A percentile compares a stretch with the other conserved stretches of the same genome.
Conservation (phyloP, 2,113 vertebrate species). For the Antennarius striatus region DNA sequence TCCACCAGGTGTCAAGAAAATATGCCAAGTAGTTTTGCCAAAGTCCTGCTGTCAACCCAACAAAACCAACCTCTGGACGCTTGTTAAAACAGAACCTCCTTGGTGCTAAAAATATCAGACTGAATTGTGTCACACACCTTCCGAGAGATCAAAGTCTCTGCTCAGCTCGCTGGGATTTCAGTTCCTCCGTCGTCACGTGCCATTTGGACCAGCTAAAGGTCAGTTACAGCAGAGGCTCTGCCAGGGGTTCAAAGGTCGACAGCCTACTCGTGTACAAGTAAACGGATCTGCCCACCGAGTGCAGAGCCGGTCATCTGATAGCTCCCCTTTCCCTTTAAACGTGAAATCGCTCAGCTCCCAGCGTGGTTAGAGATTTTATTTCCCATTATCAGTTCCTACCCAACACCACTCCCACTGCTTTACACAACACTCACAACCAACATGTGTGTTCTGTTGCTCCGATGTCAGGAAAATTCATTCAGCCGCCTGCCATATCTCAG, state of each 20-base stretch:
- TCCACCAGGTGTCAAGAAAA: too few relatives aligned
- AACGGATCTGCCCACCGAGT: slow-evolving; percentile 35
- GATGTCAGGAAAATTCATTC: slow-evolving; percentile 29
- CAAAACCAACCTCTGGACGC: too few relatives aligned
- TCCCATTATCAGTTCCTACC: slow-evolving; percentile 52
- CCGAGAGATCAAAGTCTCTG: slow-evolving; percentile 32
- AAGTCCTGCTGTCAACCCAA: too few relatives aligned
- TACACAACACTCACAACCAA: slow-evolving; percentile 40
- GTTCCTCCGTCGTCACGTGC: slow-evolving; percentile 29
- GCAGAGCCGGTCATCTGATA: slow-evolving; percentile 34
- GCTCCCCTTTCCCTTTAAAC: slow-evolving; percentile 17
- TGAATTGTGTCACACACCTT: background rate
- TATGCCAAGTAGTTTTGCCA: too few relatives aligned
- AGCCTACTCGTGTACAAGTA: slow-evolving; percentile 36
- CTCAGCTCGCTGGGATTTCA: background rate
- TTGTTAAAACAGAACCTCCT: too few relatives aligned
- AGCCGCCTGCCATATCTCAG: slow-evolving; percentile 23
- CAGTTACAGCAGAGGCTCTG: slow-evolving; percentile 42
- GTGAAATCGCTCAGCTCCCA: slow-evolving; percentile 17
- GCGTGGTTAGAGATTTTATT: slow-evolving; percentile 32
- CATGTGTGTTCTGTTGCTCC: slow-evolving; percentile 21
- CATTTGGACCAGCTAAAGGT: slow-evolving; percentile 49
- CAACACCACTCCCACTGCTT: slow-evolving; percentile 55
- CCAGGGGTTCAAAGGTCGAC: slow-evolving; percentile 61
- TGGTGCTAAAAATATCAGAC: background rate